Conservation (phyloP, 2,113 vertebrate species). For the Promerops cafer region DNA sequence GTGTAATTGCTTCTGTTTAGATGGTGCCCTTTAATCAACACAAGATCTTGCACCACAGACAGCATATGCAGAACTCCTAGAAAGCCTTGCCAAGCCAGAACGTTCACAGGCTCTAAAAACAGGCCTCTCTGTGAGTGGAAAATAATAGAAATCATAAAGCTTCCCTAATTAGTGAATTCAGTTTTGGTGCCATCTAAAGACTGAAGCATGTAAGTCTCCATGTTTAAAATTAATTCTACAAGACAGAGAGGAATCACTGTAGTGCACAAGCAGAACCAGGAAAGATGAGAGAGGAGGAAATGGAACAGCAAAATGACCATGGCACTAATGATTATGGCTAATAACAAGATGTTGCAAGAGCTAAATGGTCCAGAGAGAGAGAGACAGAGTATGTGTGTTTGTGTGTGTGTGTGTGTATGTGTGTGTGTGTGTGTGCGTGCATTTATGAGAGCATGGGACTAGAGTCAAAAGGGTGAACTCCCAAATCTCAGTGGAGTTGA, state of each 20-base stretch:
- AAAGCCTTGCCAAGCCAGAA: neutral
- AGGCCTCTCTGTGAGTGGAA: neutral
- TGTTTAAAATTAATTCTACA: slow-evolving; percentile 2
- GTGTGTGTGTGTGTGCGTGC: fast-evolving
- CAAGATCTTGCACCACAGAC: neutral
- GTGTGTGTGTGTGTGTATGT: too few species aligned
- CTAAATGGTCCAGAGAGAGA: neutral
- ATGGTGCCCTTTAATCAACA: neutral
- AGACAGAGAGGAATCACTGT: neutral
- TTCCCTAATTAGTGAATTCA: slow-evolving; percentile 40
- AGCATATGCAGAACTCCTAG: neutral
- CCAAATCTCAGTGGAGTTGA: neutral
- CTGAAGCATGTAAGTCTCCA: slow-evolving; percentile 21
- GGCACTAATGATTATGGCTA: neutral
- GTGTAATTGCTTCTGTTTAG: slow-evolving; percentile 5
- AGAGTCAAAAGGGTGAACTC: neutral
- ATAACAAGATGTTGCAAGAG: neutral
- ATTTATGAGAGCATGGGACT: fast-evolving
- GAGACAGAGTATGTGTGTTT: fast-evolving
- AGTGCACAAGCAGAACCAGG: neutral
- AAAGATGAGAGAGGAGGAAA: neutral
- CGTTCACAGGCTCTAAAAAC: neutral
- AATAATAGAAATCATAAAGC: neutral
- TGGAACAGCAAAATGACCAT: neutral
- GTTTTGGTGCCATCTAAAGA: slow-evolving; percentile 62